A percentile compares a stretch with the other conserved stretches of the same genome.
These are phyloP conservation scores for Dipus sagitta DNA, from an alignment of 2,797 vertebrate species.

Conservation along the genomic window DNA sequence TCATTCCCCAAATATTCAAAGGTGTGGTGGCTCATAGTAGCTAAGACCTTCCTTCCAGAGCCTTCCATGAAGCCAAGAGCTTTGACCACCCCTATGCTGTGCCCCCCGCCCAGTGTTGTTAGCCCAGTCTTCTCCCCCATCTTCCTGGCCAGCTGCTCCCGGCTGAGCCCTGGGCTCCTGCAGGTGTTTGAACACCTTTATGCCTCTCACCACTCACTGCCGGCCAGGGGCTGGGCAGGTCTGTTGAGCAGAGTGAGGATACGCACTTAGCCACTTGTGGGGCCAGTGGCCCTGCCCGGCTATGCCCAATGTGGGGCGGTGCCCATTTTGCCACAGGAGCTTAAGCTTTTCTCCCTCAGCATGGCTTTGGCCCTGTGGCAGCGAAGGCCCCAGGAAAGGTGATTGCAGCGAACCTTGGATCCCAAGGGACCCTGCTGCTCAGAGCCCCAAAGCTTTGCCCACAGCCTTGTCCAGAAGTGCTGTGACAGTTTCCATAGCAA, in stretches of 20 bases:
- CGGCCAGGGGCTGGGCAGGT: not conserved
- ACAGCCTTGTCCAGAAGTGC: not conserved
- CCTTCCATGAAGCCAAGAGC: not conserved
- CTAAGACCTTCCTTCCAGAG: not conserved
- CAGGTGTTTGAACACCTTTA: not conserved
- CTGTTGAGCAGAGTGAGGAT: not conserved
- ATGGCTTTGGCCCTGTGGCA: no score
- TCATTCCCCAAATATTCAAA: not conserved
- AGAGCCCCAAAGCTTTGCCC: not conserved
- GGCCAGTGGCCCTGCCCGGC: not conserved
- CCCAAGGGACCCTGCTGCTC: not conserved
- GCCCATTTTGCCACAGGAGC: no score
- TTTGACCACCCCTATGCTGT: not conserved
- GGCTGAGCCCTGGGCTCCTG: not conserved
- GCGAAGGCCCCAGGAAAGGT: not conserved
- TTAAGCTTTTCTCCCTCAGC: fast-evolving
- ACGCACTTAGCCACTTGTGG: not conserved
- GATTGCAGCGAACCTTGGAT: not conserved
- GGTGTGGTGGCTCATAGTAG: not conserved
- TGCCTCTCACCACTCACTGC: not conserved
- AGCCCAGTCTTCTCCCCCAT: not conserved
- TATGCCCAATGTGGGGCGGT: not conserved
- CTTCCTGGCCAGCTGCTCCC: not conserved
- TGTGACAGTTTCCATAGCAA: not conserved
- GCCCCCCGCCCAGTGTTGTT: not conserved